phyloP scores from a whole-genome alignment of 1,140 invertebrate species.

The Cataglyphis hispanica region DNA sequence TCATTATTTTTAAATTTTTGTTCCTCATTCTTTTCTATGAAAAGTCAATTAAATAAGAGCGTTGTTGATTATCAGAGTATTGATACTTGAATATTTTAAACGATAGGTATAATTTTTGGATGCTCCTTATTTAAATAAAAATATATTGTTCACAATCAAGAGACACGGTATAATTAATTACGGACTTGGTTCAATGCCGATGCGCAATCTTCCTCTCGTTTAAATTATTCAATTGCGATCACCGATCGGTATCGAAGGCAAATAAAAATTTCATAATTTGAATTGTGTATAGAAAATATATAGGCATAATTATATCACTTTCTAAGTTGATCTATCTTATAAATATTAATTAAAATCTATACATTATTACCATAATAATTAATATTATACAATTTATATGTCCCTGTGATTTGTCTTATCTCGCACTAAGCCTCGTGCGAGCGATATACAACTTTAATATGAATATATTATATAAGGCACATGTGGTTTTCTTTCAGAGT shows the following conservation, averaged over 20 bases:
- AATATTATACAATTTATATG: constrained; percentile 26
- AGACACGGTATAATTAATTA: constrained; percentile 2
- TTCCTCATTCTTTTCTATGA: not conserved
- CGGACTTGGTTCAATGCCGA: not conserved
- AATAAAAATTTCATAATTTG: constrained; percentile 22
- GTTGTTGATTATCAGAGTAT: constrained; percentile 15
- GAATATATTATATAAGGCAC: constrained; percentile 75
- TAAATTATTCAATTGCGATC: not conserved
- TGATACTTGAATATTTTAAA: not conserved
- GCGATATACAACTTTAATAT: constrained; percentile 16
- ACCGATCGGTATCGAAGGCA: not conserved
- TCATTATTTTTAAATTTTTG: not conserved
- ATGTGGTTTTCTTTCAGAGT: constrained; percentile 42
- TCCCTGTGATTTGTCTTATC: constrained; percentile 3
- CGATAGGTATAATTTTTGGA: not conserved
- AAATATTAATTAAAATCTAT: constrained; percentile 20
- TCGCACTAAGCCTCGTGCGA: not conserved
- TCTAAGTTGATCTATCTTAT: constrained; percentile 23
- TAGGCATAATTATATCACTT: constrained; percentile 9
- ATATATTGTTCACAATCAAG: not conserved
- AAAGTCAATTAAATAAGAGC: not conserved
- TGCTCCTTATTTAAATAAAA: not conserved
- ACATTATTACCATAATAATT: constrained; percentile 15
- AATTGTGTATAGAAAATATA: constrained; percentile 12
- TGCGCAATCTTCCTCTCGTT: not conserved